Conservation (phyloP, 2,888 invertebrate genomes). For the Deladenus siricidicola region DNA sequence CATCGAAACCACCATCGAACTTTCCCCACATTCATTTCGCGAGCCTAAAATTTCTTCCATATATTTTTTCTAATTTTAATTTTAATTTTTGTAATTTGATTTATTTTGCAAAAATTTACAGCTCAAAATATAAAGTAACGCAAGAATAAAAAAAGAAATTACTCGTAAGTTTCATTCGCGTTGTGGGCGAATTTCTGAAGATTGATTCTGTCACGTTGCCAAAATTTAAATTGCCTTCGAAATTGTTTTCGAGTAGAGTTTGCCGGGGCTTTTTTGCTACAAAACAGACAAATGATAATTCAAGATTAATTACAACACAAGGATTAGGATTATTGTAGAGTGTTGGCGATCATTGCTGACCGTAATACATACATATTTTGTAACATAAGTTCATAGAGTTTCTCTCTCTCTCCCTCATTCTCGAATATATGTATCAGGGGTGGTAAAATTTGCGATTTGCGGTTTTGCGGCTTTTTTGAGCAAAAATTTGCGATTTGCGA, state of each 20-base stretch:
- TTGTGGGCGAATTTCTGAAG: slow-evolving; percentile 15
- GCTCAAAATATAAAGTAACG: neutral
- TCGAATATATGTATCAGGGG: no score
- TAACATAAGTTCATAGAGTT: neutral
- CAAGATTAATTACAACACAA: no score
- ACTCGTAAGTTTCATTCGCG: slow-evolving; percentile 17
- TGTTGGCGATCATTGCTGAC: no score
- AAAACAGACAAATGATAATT: no score
- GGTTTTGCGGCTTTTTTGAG: no score
- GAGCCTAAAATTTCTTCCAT: neutral
- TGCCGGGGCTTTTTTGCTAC: no score
- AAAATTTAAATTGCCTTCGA: no score
- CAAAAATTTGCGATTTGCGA: no score
- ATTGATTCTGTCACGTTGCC: no score
- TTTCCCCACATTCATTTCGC: slow-evolving; percentile 18
- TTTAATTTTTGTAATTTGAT: neutral
- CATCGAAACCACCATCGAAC: slow-evolving; percentile 81
- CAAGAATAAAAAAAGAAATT: neutral
- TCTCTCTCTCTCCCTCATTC: no score
- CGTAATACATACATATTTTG: neutral
- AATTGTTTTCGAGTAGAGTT: neutral
- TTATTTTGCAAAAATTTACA: neutral
- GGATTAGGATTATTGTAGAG: no score
- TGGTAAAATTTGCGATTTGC: no score
- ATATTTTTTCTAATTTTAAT: neutral